Base-by-base conservation (phyloP, 2,888 invertebrate species). In the Himalopsyche japonica region DNA sequence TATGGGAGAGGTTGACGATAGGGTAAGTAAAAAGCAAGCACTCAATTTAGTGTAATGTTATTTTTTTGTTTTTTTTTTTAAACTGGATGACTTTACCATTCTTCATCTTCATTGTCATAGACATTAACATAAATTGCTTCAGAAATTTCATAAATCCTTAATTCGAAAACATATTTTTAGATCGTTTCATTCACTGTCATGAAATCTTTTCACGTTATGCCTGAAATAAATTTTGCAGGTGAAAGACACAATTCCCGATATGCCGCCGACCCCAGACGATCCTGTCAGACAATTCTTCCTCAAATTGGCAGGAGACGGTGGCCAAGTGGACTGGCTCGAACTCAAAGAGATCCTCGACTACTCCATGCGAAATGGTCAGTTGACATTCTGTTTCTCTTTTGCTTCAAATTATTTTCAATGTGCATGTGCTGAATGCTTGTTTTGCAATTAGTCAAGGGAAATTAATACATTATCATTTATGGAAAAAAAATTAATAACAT, bases 241-340 rank as follows among this genome's bases (percentile, higher is more conserved):
- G 24, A 92, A 91, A 82, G 92, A 92, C 20, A 89, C 90, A 83
- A 88, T 89, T 0, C 92, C 93, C 0, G 89, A 90, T 86, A 91
- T 92, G 0, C 88, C 89, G 24, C 48, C 86, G 20, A 92, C 92
- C 77, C 93, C 93, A 0, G 90, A 92, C 0, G 92, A 92, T 83
- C 93, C 93, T 48, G 94, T 98, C 80, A 93, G 95, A 27, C 95
- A 96, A 80, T 95, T 97, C 91, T 99, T 99, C 93, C 93, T 93
- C 87, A 95, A 96, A 80, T 93, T 98, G 81, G 97, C 98, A 43
- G 98, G 98, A 0, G 94, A 94, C 30, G 98, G 98, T 88, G 94
- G 96, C 89, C 98, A 99, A 90, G 96, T 99, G 1, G 98, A 98
- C 91, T 98, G 98, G 95, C 95, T 95, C 90, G 98, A 98, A 89